A percentile compares a stretch with the other conserved stretches of the same genome.
Evolutionary conservation across 2,113 vertebrate species (phyloP).

Genomic region (Peromyscus californicus): DNA sequence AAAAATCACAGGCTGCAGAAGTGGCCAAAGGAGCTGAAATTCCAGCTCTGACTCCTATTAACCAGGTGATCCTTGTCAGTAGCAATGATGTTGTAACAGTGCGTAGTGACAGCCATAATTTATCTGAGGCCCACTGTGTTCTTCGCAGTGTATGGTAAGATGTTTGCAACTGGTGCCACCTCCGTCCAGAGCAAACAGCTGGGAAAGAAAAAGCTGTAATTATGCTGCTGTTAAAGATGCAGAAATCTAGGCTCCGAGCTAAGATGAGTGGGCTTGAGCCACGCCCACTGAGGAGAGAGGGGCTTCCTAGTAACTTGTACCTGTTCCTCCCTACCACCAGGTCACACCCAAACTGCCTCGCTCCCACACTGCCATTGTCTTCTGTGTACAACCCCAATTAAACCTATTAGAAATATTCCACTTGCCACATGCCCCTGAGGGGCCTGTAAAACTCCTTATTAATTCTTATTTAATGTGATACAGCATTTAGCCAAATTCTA

Average conservation of each 20-base stretch:
- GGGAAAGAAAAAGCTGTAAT: neutral
- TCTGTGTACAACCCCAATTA: neutral
- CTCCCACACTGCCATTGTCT: neutral
- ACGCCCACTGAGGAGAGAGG: neutral
- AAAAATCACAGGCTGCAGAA: neutral
- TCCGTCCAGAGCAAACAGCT: fast-evolving
- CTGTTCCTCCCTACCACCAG: neutral
- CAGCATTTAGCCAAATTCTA: neutral
- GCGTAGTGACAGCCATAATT: neutral
- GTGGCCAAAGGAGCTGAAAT: neutral
- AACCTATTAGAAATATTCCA: neutral
- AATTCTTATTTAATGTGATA: conserved; percentile 21
- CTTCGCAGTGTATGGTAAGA: neutral
- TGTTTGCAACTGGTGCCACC: too few species aligned
- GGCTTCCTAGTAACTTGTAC: neutral
- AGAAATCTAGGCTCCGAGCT: neutral
- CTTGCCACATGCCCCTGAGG: neutral
- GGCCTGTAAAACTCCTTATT: conserved; percentile 42
- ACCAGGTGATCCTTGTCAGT: neutral
- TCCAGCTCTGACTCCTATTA: neutral
- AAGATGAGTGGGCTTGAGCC: fast-evolving
- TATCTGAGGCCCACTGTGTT: neutral
- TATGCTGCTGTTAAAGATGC: neutral
- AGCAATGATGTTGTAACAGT: neutral
- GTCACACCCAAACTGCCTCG: too few species aligned